These are phyloP conservation scores for Bombus polaris DNA, from an alignment of 1,140 invertebrate genomes.

Conservation along the genomic window DNA sequence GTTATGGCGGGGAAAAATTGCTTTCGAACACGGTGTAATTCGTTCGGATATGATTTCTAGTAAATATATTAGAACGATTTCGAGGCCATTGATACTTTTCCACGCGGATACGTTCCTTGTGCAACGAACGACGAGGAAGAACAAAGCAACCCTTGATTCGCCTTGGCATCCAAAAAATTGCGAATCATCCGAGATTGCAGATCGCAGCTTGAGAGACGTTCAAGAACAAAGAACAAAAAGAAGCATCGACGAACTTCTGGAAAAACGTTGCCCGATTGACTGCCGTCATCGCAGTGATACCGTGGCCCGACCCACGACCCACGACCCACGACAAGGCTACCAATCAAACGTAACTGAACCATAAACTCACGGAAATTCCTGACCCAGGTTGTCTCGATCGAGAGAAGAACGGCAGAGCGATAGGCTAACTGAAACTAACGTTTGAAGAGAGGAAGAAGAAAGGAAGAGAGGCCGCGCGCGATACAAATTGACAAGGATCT, in stretches of 20 bases:
- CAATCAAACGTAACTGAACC: conserved; percentile 5
- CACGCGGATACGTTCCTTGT: no score
- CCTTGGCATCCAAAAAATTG: neutral
- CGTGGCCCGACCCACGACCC: no score
- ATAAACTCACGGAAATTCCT: conserved; percentile 19
- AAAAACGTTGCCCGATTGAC: no score
- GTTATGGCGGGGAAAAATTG: neutral
- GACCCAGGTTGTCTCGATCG: conserved; percentile 6
- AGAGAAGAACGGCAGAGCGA: neutral
- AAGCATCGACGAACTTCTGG: no score
- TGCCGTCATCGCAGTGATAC: no score
- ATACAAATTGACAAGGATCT: conserved; percentile 57
- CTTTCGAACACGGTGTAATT: neutral
- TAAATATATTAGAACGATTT: neutral
- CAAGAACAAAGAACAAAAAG: neutral
- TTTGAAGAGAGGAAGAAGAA: neutral
- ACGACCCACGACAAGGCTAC: no score
- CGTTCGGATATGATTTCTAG: neutral
- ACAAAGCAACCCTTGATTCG: neutral
- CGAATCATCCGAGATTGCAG: neutral
- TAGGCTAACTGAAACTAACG: neutral
- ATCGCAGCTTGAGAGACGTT: neutral
- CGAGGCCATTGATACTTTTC: neutral
- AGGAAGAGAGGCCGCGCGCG: conserved; percentile 35
- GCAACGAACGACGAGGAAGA: no score